Evolutionary conservation across 2,888 invertebrate species (phyloP).

Genomic region (Nemotelus pantherinus): DNA sequence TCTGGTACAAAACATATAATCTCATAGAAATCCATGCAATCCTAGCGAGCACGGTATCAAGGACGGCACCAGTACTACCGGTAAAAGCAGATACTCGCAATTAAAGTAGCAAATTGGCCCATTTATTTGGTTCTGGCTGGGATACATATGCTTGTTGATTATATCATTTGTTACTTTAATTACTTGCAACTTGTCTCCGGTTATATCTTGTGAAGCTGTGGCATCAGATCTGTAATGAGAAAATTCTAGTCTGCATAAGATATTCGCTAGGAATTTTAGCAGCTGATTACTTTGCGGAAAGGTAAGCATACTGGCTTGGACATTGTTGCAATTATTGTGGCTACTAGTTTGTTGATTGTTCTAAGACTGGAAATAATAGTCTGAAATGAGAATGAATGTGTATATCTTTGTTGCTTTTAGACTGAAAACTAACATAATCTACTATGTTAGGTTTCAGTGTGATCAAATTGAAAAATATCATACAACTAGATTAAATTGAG

Average conservation of each 20-base stretch:
- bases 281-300: neutral
- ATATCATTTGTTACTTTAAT: conserved; percentile 40
- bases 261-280: neutral
- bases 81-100: neutral
- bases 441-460: too few species aligned
- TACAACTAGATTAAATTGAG: too few species aligned
- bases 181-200: conserved; percentile 29
- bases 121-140: conserved; percentile 26
- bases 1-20: neutral
- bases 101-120: conserved; percentile 37
- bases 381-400: too few species aligned
- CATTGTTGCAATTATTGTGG: too few species aligned
- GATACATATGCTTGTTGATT: conserved; percentile 34
- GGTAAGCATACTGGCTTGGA: too few species aligned
- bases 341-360: too few species aligned
- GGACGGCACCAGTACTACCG: neutral
- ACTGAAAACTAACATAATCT: too few species aligned
- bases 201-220: conserved; percentile 28
- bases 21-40: neutral
- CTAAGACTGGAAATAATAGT: too few species aligned
- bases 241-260: conserved; percentile 28
- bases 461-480: too few species aligned
- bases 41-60: neutral
- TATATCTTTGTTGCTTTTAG: too few species aligned
- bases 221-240: conserved; percentile 15